Evolutionary conservation across 2,113 vertebrate species (phyloP), one percentile per base, ranked within the genome.

Genomic region (Hyaena hyaena): DNA sequence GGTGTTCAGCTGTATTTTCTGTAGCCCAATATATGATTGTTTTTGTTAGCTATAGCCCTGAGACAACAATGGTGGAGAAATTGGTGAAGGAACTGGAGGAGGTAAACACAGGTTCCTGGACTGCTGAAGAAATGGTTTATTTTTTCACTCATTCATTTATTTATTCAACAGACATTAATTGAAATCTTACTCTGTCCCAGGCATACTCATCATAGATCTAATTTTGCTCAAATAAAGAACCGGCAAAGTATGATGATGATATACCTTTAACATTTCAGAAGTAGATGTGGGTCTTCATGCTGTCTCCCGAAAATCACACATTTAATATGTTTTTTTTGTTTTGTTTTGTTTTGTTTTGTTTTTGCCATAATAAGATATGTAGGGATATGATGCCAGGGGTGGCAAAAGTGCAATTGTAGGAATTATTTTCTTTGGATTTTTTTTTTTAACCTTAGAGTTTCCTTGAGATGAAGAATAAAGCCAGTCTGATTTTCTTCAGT

Each of bases 391-490:
- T 83, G 24, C 12, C 31, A 83, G 33, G 9, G 26, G 2, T 43
- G 74, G 68, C 50, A 48, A 77, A 93, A 96, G 11, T 92, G 50
- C 31, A 66, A 6, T 28, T 87, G 53, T 26, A 55, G 31, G 61
- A 81, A 58, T 81, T 79, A 43, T 92, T 94, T 97, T 95, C 26
- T 83, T 76, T 90, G 61, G 5, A 39, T 87, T 81, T 81, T 81
- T 74, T 50, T 81, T 81, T 81, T 74, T n/a, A 66, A 66, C 21
- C 0, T 92, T 74, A 48, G 23, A 68, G 26, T 0, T 50, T 92
- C 28, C 31, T 65, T 88, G n/a, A 96, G 23, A 39, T 93, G 68
- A 71, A 79, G 45, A 73, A 63, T 39, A 96, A 86, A 96, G 58
- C 23, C 14, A 65, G 11, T 86, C 45, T 90, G n/a, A 73, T 65